Evolutionary conservation across 1,140 invertebrate species (phyloP), one percentile per base, ranked within the genome.

Genomic region (Rhyzopertha dominica): DNA sequence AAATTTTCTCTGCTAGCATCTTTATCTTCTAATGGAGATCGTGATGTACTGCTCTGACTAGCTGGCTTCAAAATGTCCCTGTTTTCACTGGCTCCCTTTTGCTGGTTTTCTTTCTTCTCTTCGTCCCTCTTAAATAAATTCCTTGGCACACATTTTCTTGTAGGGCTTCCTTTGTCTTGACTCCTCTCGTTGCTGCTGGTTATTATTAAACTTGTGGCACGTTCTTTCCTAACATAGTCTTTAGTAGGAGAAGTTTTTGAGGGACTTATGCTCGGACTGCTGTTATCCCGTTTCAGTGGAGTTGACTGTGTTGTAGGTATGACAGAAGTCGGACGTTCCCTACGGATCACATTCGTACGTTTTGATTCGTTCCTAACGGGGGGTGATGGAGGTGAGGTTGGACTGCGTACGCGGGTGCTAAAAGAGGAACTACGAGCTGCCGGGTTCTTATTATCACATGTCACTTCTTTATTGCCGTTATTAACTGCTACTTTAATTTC

Each of bases 341-440:
- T 53, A 10, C 54, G 45, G 2, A 49, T 47, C 18, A 58, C 22
- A 54, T 71, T 56, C 41, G 64, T 28, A 45, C 67, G 22, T 52
- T 48, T 49, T 34, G 62, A 50, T 51, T 74, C 53, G 54, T 57
- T 55, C n/a, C 52, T 29, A 10, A 57, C 40, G 5, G 75, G 73
- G 9, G 73, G 73, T 12, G 73, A 70, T 3, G 72, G 71, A 23
- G 74, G 65, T 12, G 74, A 72, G 9, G 74, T 72, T n/a, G 75
- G 73, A 30, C 74, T 73, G 7, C 65, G 53, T 36, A 69, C 54
- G 49, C 46, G 42, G 41, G 58, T 59, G 44, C 56, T 70, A 54
- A 73, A 71, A n/a, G 71, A 56, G 43, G 62, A 53, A 53, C 66
- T 58, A 58, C 74, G 46, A 49, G 68, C 56, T 37, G 63, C 57